Conservation (phyloP, 2,888 invertebrate species). For the Candidula unifasciata region DNA sequence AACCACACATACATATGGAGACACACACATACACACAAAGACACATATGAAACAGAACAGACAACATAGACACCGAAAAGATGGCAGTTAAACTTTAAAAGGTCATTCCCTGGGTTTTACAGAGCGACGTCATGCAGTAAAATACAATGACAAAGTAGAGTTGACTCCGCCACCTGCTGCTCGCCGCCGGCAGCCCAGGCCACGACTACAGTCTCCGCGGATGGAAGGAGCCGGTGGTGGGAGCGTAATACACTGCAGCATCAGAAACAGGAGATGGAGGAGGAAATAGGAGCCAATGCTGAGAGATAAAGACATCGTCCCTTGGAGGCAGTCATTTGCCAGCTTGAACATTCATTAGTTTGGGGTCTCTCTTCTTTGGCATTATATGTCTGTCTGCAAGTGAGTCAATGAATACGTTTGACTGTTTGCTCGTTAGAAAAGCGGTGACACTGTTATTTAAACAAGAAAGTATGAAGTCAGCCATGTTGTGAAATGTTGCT, state of each 20-base stretch:
- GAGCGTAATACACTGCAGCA: not conserved
- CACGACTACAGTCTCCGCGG: not conserved
- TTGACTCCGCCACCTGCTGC: not conserved
- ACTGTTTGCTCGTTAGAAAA: too few species aligned
- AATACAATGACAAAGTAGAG: not conserved
- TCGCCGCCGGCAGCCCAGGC: not conserved
- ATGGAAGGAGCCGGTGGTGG: not conserved
- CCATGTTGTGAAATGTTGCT: not conserved
- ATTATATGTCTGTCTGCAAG: not conserved
- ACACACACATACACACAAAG: too few species aligned
- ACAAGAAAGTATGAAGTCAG: not conserved
- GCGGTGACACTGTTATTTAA: not conserved
- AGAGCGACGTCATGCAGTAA: not conserved
- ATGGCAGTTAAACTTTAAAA: too few species aligned
- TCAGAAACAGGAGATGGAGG: conserved; percentile 27
- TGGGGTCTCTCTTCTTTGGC: not conserved
- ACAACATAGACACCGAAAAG: too few species aligned
- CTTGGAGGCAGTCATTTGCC: conserved; percentile 11
- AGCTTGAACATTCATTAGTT: conserved; percentile 12
- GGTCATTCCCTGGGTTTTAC: too few species aligned
- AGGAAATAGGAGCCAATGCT: conserved; percentile 22
- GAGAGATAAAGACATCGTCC: not conserved
- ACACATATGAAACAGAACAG: too few species aligned
- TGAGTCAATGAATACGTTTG: not conserved
- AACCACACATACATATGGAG: too few species aligned